These are phyloP conservation scores for Triplophysa dalaica DNA, from an alignment of 2,113 vertebrate genomes.

Conservation along the genomic window DNA sequence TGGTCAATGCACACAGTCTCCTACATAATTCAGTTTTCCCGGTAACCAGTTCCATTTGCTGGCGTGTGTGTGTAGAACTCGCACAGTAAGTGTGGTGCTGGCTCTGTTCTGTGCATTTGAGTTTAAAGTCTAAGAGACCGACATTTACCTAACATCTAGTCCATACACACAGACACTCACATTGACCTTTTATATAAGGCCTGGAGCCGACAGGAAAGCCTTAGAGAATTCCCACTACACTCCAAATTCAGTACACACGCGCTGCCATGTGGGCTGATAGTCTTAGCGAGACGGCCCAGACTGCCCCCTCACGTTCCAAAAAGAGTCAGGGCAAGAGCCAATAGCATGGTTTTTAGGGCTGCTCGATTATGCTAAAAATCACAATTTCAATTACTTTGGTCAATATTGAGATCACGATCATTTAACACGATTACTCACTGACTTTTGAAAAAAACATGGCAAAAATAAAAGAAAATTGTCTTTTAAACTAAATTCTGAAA, in stretches of 20 bases:
- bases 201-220: conserved; percentile 13
- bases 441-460: no score
- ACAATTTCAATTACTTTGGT: no score
- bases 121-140: neutral
- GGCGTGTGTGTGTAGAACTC: neutral
- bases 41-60: conserved; percentile 6
- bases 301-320: conserved; percentile 48
- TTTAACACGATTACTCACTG: no score
- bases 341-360: neutral
- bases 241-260: conserved; percentile 23
- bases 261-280: neutral
- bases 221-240: conserved; percentile 19
- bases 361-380: no score
- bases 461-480: no score
- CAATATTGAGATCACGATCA: no score
- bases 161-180: neutral
- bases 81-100: neutral
- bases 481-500: no score
- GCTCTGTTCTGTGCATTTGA: neutral
- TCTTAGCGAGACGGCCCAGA: conserved; percentile 20
- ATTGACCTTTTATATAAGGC: neutral
- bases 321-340: conserved; percentile 12
- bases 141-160: conserved; percentile 22
- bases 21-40: conserved; percentile 38
- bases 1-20: conserved; percentile 31